These are phyloP conservation scores for Columba livia DNA, from an alignment of 2,113 vertebrate genomes.

Conservation along the genomic window DNA sequence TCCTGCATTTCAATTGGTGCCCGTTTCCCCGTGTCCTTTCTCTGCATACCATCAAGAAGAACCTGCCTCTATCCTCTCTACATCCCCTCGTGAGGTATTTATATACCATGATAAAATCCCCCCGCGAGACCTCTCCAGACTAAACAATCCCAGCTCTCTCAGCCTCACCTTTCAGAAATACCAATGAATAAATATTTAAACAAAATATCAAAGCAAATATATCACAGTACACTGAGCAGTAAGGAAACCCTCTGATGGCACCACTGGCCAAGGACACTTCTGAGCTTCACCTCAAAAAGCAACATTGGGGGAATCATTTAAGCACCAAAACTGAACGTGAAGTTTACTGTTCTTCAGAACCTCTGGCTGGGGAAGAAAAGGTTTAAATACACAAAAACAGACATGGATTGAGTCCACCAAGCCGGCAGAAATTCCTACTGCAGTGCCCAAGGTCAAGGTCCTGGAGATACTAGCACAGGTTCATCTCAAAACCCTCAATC, in stretches of 20 bases:
- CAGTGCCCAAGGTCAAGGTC: not conserved
- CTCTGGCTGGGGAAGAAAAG: not conserved
- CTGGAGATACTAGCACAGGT: not conserved
- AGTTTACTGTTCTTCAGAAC: not conserved
- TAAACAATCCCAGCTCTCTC: not conserved
- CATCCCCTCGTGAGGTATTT: not conserved
- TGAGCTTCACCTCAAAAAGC: not conserved
- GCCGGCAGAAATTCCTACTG: not conserved
- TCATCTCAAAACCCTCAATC: not conserved
- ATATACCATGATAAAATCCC: not conserved
- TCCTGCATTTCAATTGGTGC: not conserved
- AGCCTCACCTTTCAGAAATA: not conserved
- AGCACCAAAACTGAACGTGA: not conserved
- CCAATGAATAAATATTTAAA: not conserved
- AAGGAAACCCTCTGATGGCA: not conserved
- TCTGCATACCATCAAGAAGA: not conserved
- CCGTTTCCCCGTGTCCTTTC: not conserved
- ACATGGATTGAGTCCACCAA: accelerated
- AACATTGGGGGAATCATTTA: accelerated
- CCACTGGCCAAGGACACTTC: not conserved
- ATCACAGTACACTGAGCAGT: not conserved
- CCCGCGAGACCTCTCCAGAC: not conserved
- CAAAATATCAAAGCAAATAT: not conserved
- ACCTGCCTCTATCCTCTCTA: not conserved
- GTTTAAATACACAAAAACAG: not conserved